A percentile compares a stretch with the other conserved stretches of the same genome.
These are phyloP conservation scores for Todiramphus saurophagus DNA, from an alignment of 2,113 vertebrate species.

Conservation along the genomic window DNA sequence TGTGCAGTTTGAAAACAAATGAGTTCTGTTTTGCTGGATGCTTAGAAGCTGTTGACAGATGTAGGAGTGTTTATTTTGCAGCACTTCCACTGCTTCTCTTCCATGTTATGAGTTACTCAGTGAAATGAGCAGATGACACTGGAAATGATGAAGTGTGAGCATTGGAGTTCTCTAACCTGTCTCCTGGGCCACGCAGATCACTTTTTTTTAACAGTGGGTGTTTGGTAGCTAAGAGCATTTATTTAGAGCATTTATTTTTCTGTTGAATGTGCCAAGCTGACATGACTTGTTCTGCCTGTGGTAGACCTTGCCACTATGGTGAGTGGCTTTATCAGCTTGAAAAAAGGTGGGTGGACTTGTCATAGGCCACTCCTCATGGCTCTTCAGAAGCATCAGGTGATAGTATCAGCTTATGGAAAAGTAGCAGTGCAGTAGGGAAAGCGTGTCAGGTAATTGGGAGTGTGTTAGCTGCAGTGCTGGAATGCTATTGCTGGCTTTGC, in stretches of 20 bases:
- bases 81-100: neutral
- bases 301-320: neutral
- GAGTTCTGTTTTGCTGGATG: neutral
- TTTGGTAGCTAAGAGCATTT: neutral
- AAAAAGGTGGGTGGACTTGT: neutral
- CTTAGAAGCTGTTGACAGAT: neutral
- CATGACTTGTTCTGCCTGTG: neutral
- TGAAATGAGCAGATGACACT: neutral
- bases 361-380: neutral
- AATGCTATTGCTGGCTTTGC: neutral
- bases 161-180: neutral
- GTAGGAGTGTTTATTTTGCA: neutral
- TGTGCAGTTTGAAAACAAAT: neutral
- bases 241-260: neutral
- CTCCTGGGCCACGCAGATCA: neutral
- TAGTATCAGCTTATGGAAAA: neutral
- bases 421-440: neutral
- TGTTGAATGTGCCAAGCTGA: neutral
- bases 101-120: neutral
- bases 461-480: neutral
- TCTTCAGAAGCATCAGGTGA: neutral
- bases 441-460: rapidly evolving
- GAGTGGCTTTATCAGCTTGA: neutral
- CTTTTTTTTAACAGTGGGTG: neutral
- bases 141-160: neutral